Evolutionary conservation across 2,113 vertebrate species (phyloP), one percentile per base, ranked within the genome.

Genomic region (Microtus montanus): DNA sequence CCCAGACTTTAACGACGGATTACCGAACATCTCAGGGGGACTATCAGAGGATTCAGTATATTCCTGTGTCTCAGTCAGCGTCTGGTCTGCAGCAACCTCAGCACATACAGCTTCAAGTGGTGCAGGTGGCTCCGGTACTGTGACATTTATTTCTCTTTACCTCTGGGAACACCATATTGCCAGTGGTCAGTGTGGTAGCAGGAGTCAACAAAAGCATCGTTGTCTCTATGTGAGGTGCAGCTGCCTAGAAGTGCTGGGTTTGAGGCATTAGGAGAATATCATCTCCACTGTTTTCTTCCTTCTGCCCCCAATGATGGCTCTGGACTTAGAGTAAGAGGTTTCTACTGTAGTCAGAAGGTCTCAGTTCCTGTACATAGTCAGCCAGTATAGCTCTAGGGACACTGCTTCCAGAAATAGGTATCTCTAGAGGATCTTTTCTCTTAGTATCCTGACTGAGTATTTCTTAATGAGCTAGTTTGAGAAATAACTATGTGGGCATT

Each of bases 41-140:
- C 93, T 99, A 99, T 97, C 99, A 99, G 98, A 98, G 99, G 71
- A 99, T 99, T 96, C 99, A 99, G 98, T 99, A 99, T 97, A 99
- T 99, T 96, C 99, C 99, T 0, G 99, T 99, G 82, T 99, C 99
- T 0, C 99, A 99, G 96, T 97, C 99, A 0, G 98, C 99, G 0
- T 98, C 98, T 17, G 98, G 98, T 77, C 97, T 99, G 92, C 98
- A 99, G 71, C 99, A 99, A 88, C 98, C 99, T 5, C 99, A 99
- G 96, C 99, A 99, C 94, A 99, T 99, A 82, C 99, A 99, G 98
- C 98, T 99, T 90, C 99, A 99, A 98, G 99, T 99, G 95, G 99
- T 99, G 77, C 99, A 99, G 96, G 99, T 99, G 96, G 99, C 99
- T 24, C 98, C 99, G 98, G 99, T 99, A 98, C 71, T 7, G 10